phyloP scores from a whole-genome alignment of 2,888 invertebrate genomes.

The Fissipunctia ypsillon region DNA sequence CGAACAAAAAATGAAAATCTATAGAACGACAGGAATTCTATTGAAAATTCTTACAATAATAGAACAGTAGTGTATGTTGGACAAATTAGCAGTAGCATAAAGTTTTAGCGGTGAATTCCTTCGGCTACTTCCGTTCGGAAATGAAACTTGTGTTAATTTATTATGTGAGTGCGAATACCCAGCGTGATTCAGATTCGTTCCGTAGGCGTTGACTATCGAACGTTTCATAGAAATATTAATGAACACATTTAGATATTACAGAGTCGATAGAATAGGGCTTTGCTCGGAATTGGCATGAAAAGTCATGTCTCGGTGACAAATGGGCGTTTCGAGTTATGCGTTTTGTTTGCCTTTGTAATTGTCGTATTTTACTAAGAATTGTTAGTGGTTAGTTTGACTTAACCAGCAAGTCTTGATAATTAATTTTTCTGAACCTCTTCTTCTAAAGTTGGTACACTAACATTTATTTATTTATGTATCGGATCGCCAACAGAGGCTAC shows the following conservation, averaged over 20 bases:
- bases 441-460: too few species aligned
- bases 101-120: slow-evolving; percentile 39
- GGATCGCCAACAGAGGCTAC: too few species aligned
- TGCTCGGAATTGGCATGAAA: slow-evolving; percentile 39
- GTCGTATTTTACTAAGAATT: slow-evolving; percentile 25
- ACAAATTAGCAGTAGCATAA: slow-evolving; percentile 37
- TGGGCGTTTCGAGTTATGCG: slow-evolving; percentile 38
- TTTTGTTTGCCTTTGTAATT: slow-evolving; percentile 22
- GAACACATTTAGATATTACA: slow-evolving; percentile 44
- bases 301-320: slow-evolving; percentile 48
- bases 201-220: slow-evolving; percentile 26
- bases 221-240: slow-evolving; percentile 49
- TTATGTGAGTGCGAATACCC: slow-evolving; percentile 46
- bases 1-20: slow-evolving; percentile 20
- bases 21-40: slow-evolving; percentile 24
- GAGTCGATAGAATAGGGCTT: slow-evolving; percentile 37
- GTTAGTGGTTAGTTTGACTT: slow-evolving; percentile 3
- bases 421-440: background rate
- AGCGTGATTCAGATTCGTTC: slow-evolving; percentile 39
- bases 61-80: slow-evolving; percentile 15
- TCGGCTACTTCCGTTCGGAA: slow-evolving; percentile 44
- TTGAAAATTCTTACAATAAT: slow-evolving; percentile 40
- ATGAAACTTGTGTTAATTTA: slow-evolving; percentile 27
- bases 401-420: background rate
- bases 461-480: too few species aligned